Evolutionary conservation across 2,888 invertebrate species (phyloP).

Genomic region (Mesorhabditis sp.): DNA sequence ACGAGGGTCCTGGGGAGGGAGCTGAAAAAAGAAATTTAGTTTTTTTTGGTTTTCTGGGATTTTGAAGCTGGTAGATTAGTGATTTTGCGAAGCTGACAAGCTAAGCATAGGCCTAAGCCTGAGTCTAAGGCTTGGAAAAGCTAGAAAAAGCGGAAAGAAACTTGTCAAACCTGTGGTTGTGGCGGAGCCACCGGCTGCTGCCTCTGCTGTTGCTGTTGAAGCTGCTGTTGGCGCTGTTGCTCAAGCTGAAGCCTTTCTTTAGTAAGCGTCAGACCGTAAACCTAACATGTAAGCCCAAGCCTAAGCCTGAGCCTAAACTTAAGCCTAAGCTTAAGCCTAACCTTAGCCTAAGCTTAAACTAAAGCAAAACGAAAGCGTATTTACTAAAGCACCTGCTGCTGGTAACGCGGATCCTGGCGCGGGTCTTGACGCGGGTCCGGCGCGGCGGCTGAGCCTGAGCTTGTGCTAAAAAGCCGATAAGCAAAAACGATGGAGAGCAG

Average conservation of each 20-base stretch:
- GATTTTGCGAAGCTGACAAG: too few species aligned
- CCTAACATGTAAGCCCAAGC: too few species aligned
- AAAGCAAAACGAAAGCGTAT: too few species aligned
- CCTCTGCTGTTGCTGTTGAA: slow-evolving; percentile 14
- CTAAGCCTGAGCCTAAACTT: too few species aligned
- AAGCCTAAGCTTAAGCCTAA: too few species aligned
- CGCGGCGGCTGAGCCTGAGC: slow-evolving; percentile 14
- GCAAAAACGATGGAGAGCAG: neutral
- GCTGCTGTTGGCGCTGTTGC: slow-evolving; percentile 18
- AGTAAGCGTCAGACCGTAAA: too few species aligned
- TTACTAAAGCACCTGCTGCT: slow-evolving; percentile 9
- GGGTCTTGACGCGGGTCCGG: slow-evolving; percentile 21
- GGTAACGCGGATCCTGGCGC: slow-evolving; percentile 17
- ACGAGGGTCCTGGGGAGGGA: neutral
- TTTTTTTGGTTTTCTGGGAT: neutral
- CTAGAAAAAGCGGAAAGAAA: too few species aligned
- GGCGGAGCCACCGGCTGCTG: slow-evolving; percentile 13
- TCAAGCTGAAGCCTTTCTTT: slow-evolving; percentile 11
- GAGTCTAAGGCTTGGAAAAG: neutral
- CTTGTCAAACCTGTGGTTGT: slow-evolving; percentile 16
- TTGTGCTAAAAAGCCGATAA: slow-evolving; percentile 11
- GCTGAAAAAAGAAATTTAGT: neutral
- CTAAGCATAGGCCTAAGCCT: neutral
- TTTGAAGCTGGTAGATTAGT: neutral
- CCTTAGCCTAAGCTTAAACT: too few species aligned